These are phyloP conservation scores for Sphaeridia pumilis DNA, from an alignment of 2,888 invertebrate species.

Conservation along the genomic window DNA sequence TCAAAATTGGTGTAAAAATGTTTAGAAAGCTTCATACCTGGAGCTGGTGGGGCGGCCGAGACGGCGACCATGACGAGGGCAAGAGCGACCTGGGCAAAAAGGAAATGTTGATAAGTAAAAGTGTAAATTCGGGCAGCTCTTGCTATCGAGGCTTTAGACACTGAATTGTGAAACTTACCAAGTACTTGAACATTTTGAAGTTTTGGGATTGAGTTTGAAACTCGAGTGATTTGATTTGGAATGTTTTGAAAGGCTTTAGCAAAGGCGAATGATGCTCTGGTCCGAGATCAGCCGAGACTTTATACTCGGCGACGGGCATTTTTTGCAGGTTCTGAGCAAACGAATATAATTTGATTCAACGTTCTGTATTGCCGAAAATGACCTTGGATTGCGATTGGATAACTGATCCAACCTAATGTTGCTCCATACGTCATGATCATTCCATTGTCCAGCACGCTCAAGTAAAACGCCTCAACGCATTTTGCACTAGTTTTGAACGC, in stretches of 20 bases:
- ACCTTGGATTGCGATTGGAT: too few species aligned
- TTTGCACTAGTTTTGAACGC: too few species aligned
- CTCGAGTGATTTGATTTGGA: constrained; percentile 9
- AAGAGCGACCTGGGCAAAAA: constrained; percentile 12
- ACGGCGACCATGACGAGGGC: constrained; percentile 16
- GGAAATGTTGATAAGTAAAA: neutral
- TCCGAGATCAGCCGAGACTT: constrained; percentile 3
- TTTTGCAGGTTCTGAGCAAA: constrained; percentile 2
- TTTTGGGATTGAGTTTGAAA: constrained; percentile 9
- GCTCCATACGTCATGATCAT: too few species aligned
- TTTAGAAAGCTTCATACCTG: neutral
- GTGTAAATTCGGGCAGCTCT: neutral
- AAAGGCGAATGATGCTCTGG: constrained; percentile 7
- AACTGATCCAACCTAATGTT: too few species aligned
- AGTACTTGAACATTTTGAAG: constrained; percentile 18
- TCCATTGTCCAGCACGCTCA: too few species aligned
- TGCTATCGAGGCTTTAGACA: neutral
- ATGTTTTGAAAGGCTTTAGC: constrained; percentile 5
- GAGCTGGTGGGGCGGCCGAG: constrained; percentile 20
- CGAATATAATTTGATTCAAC: neutral
- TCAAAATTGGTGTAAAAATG: too few species aligned
- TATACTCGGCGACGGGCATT: constrained; percentile 11
- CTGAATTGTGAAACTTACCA: too few species aligned
- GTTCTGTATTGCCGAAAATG: neutral
- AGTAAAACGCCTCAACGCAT: too few species aligned